Conservation (phyloP, 2,113 vertebrate genomes). For the Gyps fulvus region DNA sequence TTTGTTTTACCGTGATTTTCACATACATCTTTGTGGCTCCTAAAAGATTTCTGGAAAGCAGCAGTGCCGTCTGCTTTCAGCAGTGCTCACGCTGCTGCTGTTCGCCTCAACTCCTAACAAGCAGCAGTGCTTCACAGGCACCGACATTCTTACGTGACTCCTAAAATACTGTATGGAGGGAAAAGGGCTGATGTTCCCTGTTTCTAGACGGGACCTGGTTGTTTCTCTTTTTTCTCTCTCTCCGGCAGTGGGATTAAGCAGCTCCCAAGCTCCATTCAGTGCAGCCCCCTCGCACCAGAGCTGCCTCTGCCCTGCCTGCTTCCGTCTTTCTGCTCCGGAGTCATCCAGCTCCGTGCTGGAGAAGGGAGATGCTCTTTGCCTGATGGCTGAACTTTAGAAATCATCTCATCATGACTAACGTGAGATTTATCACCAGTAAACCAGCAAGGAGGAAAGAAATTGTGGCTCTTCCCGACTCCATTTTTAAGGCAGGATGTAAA, state of each 20-base stretch:
- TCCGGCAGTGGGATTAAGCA: rapidly evolving
- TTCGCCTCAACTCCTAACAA: background rate
- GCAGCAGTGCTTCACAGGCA: background rate
- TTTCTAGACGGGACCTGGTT: background rate
- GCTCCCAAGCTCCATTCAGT: rapidly evolving
- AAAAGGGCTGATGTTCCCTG: background rate
- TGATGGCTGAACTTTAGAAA: background rate
- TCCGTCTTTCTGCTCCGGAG: background rate
- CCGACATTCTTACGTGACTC: rapidly evolving
- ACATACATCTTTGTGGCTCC: background rate
- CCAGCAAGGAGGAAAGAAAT: background rate
- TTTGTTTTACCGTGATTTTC: background rate
- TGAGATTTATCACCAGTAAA: background rate
- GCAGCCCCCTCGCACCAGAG: background rate
- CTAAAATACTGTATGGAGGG: background rate
- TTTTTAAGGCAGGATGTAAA: background rate
- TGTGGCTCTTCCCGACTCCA: background rate
- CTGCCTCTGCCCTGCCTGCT: background rate
- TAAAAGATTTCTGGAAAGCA: background rate
- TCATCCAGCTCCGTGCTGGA: background rate
- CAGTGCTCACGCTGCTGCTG: background rate
- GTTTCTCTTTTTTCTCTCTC: background rate
- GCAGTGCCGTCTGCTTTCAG: background rate
- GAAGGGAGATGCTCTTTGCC: background rate
- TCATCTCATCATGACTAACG: background rate